These are phyloP conservation scores for Tragopan temminckii DNA, from an alignment of 2,797 vertebrate species.

Conservation along the genomic window DNA sequence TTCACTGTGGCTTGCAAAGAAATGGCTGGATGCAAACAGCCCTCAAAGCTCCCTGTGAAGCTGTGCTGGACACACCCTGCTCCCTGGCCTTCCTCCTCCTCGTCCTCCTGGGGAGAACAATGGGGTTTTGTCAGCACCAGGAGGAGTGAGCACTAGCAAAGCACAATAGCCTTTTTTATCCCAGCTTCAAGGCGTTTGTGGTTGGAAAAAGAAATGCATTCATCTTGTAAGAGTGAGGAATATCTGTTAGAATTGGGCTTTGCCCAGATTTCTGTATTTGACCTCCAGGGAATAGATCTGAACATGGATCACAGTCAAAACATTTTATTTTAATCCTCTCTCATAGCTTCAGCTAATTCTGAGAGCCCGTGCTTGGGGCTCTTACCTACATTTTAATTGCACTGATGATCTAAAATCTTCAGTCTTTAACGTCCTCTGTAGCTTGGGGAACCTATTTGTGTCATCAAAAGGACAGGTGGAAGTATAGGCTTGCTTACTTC, in stretches of 20 bases:
- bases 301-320: slow-evolving; percentile 8
- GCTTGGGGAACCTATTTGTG: not conserved
- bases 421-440: not conserved
- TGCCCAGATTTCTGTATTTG: slow-evolving; percentile 23
- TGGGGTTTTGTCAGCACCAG: slow-evolving; percentile 35
- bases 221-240: slow-evolving; percentile 1
- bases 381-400: not conserved
- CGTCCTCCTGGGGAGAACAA: slow-evolving; percentile 24
- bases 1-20: not conserved
- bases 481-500: slow-evolving; percentile 2
- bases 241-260: slow-evolving; percentile 33
- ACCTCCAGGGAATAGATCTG: not conserved
- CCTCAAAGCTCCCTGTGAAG: not conserved
- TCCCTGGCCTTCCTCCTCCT: slow-evolving; percentile 19
- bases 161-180: slow-evolving; percentile 37
- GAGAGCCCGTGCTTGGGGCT: not conserved
- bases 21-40: not conserved
- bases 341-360: slow-evolving; percentile 3
- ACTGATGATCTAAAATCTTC: not conserved
- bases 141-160: not conserved
- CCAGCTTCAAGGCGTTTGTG: slow-evolving; percentile 31
- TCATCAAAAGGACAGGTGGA: not conserved
- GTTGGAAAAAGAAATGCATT: slow-evolving; percentile 52
- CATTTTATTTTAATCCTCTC: not conserved
- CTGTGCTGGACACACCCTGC: not conserved